Evolutionary conservation across 2,113 vertebrate genomes (phyloP).

Genomic region (Progne subis): DNA sequence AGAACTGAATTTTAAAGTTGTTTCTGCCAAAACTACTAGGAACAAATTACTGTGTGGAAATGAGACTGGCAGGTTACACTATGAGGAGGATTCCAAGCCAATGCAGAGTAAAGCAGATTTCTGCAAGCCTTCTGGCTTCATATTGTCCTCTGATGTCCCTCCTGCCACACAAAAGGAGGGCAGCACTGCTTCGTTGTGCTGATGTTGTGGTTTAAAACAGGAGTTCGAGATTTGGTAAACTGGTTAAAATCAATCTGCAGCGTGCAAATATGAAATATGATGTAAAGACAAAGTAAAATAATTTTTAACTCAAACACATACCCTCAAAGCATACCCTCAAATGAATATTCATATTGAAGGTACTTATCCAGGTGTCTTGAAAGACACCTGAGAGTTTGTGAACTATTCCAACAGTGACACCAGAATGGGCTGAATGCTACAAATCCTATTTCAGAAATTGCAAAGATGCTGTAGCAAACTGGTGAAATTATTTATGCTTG

Average conservation of each 20-base stretch:
- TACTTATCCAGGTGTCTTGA: neutral
- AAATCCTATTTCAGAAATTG: neutral
- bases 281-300: neutral
- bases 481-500: neutral
- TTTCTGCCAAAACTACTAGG: neutral
- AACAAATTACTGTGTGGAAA: neutral
- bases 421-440: neutral
- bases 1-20: neutral
- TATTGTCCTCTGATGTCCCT: neutral
- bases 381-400: neutral
- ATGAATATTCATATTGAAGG: neutral
- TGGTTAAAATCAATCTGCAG: neutral
- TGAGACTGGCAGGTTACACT: neutral
- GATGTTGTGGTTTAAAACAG: neutral
- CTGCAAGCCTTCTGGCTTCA: accelerated
- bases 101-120: neutral
- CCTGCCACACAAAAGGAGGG: neutral
- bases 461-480: neutral
- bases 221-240: neutral
- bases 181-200: neutral
- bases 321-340: neutral
- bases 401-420: neutral
- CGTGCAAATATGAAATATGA: neutral
- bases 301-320: neutral
- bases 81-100: neutral